phyloP scores from a whole-genome alignment of 2,113 vertebrate genomes.

The Hemicordylus capensis region DNA sequence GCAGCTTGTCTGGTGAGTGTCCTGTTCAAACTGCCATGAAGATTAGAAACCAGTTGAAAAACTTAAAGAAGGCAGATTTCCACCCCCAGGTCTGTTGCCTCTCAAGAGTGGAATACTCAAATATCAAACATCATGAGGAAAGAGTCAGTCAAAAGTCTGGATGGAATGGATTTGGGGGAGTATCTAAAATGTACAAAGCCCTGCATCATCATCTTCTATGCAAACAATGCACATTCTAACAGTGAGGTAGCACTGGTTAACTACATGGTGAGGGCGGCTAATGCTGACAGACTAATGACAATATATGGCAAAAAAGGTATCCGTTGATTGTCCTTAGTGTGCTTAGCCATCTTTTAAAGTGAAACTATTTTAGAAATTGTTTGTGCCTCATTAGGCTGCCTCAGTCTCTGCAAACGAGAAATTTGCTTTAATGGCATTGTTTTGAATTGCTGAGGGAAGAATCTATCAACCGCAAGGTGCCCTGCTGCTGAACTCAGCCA shows the following conservation, averaged over 20 bases:
- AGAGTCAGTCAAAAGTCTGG: conserved; percentile 9
- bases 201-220: conserved; percentile 33
- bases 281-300: conserved; percentile 29
- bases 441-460: conserved; percentile 69
- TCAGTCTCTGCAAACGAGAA: conserved; percentile 65
- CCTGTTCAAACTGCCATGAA: neutral
- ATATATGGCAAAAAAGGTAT: neutral
- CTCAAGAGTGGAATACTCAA: conserved; percentile 33
- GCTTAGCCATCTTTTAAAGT: conserved; percentile 61
- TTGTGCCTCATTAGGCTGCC: conserved; percentile 63
- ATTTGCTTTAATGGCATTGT: conserved; percentile 70
- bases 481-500: conserved; percentile 73
- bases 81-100: neutral
- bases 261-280: neutral
- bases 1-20: neutral
- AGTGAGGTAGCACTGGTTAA: conserved; percentile 14
- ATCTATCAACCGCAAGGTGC: conserved; percentile 69
- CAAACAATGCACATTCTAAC: conserved; percentile 36
- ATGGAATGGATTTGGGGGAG: conserved; percentile 34
- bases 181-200: conserved; percentile 37
- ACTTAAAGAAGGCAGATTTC: neutral
- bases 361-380: conserved; percentile 70
- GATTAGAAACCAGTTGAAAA: neutral
- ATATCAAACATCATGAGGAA: conserved; percentile 9
- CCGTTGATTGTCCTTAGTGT: conserved; percentile 27